phyloP scores from a whole-genome alignment of 2,113 vertebrate genomes.

The Mobula birostris region DNA sequence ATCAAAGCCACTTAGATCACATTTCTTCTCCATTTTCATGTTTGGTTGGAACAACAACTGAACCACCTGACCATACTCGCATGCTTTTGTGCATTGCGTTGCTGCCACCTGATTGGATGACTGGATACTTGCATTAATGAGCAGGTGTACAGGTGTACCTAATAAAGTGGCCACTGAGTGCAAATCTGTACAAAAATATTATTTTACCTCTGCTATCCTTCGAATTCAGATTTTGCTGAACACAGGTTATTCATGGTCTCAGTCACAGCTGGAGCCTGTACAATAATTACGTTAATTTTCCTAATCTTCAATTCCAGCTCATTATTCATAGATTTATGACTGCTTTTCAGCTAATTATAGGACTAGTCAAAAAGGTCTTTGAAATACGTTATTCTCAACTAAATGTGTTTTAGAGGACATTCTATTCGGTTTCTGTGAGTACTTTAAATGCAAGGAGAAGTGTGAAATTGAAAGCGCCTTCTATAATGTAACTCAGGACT shows the following conservation, averaged over 20 bases:
- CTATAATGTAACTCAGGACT: background rate
- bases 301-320: slow-evolving; percentile 29
- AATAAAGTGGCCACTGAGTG: no score
- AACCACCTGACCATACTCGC: no score
- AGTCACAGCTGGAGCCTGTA: slow-evolving; percentile 18
- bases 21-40: no score
- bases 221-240: background rate
- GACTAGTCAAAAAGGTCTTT: background rate
- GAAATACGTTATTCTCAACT: slow-evolving; percentile 17
- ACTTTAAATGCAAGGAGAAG: background rate
- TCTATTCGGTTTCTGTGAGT: background rate
- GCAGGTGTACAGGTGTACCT: no score
- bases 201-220: background rate
- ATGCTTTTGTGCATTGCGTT: no score
- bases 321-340: slow-evolving; percentile 32
- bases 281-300: slow-evolving; percentile 31
- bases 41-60: no score
- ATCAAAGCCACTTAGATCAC: no score
- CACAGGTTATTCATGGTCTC: background rate
- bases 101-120: no score
- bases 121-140: no score
- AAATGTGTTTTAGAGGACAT: background rate
- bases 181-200: background rate
- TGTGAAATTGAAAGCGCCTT: background rate
- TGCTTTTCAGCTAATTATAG: slow-evolving; percentile 36